Evolutionary conservation across 2,113 vertebrate genomes (phyloP).

Genomic region (Zapus hudsonius): DNA sequence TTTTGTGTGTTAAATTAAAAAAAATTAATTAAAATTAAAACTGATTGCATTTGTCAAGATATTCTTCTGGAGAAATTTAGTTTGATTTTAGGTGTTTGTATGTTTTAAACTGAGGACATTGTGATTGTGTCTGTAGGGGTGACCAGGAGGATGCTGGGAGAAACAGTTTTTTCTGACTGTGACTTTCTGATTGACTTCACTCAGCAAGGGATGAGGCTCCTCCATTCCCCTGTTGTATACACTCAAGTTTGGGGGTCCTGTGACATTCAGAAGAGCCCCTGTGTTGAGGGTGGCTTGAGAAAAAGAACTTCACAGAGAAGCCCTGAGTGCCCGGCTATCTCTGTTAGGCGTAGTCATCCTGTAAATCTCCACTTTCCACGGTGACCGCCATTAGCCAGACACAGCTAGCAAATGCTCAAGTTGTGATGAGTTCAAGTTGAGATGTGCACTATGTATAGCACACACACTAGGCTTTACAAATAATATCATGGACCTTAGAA

Average conservation of each 20-base stretch:
- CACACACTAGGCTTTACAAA: not conserved
- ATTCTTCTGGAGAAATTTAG: not conserved
- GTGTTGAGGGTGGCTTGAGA: not conserved
- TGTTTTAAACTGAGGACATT: not conserved
- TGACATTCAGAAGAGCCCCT: not conserved
- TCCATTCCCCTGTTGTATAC: not conserved
- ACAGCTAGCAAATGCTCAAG: not conserved
- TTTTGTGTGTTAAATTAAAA: not conserved
- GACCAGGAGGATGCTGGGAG: not conserved
- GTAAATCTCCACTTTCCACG: rapidly evolving
- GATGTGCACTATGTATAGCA: not conserved
- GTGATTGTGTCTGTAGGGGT: not conserved
- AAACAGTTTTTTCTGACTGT: not conserved
- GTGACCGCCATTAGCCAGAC: not conserved
- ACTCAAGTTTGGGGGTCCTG: not conserved
- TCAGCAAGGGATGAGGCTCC: not conserved
- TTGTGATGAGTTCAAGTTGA: not conserved
- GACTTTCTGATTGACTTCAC: not conserved
- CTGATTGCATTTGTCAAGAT: not conserved
- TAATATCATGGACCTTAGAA: not conserved
- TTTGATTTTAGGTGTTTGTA: not conserved
- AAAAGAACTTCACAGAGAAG: not conserved
- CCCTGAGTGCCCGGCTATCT: not conserved
- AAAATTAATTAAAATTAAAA: not conserved
- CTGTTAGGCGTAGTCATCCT: not conserved